These are phyloP conservation scores for Drosophila melanocephala DNA, from an alignment of 2,888 invertebrate genomes.

Conservation along the genomic window DNA sequence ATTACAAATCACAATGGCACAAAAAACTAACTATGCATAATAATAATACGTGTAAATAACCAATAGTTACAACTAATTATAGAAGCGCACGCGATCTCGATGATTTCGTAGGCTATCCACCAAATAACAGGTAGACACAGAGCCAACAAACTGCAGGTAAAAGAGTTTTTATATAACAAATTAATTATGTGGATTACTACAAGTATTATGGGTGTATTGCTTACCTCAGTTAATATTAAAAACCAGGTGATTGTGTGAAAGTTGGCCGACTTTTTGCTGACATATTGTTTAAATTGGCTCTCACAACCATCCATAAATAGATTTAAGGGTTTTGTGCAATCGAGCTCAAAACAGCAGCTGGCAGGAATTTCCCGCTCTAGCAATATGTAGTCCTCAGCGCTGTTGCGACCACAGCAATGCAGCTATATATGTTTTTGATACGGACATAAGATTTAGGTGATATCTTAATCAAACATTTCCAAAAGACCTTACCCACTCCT, in stretches of 20 bases:
- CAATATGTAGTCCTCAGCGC: conserved; percentile 75
- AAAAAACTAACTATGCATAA: conserved; percentile 45
- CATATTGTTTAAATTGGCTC: conserved; percentile 69
- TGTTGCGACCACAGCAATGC: conserved; percentile 80
- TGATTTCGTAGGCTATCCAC: conserved; percentile 82
- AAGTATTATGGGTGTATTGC: background rate
- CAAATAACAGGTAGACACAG: conserved; percentile 76
- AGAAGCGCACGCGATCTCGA: conserved; percentile 80
- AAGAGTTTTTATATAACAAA: conserved; percentile 1
- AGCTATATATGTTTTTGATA: conserved; percentile 51
- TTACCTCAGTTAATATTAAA: conserved; percentile 75
- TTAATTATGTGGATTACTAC: background rate
- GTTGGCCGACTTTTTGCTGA: conserved; percentile 67
- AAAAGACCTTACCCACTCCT: conserved; percentile 74
- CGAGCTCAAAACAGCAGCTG: conserved; percentile 74
- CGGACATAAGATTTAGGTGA: background rate
- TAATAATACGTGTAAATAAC: conserved; percentile 37
- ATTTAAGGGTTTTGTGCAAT: conserved; percentile 73
- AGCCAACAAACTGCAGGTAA: conserved; percentile 72
- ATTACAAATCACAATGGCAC: conserved; percentile 69
- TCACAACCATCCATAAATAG: conserved; percentile 77
- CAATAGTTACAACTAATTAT: conserved; percentile 65
- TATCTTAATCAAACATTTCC: background rate
- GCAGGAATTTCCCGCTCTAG: conserved; percentile 71
- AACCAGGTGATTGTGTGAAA: conserved; percentile 81